Conservation (phyloP, 2,113 vertebrate genomes). For the Natator depressus region DNA sequence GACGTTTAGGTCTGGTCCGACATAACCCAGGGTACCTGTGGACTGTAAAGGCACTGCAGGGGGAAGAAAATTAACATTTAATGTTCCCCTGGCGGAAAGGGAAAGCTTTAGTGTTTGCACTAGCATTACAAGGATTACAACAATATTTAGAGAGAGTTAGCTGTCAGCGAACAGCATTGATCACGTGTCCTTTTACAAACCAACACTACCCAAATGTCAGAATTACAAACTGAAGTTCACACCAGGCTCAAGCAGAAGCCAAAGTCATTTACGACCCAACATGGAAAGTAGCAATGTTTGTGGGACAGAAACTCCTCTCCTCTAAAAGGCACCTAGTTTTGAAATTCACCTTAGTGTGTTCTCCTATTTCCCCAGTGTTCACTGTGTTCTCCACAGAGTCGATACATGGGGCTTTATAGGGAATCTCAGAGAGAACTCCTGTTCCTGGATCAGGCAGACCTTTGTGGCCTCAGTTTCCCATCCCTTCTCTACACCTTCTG, state of each 20-base stretch:
- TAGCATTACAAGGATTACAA: background rate
- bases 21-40: background rate
- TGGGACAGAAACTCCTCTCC: background rate
- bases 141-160: background rate
- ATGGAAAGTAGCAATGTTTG: background rate
- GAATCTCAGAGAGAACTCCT: background rate
- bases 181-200: background rate
- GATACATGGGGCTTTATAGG: background rate
- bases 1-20: background rate
- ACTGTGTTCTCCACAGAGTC: background rate
- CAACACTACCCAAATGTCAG: background rate
- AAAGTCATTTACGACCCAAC: background rate
- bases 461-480: background rate
- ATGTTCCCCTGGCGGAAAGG: background rate
- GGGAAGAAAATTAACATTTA: background rate
- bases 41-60: background rate
- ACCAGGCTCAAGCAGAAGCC: background rate
- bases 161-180: background rate
- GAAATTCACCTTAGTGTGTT: background rate
- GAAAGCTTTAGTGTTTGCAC: background rate
- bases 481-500: background rate
- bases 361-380: background rate
- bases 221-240: slow-evolving; percentile 18
- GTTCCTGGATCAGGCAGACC: background rate
- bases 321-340: background rate